phyloP scores from a whole-genome alignment of 1,140 invertebrate species.

The Leguminivora glycinivorella region DNA sequence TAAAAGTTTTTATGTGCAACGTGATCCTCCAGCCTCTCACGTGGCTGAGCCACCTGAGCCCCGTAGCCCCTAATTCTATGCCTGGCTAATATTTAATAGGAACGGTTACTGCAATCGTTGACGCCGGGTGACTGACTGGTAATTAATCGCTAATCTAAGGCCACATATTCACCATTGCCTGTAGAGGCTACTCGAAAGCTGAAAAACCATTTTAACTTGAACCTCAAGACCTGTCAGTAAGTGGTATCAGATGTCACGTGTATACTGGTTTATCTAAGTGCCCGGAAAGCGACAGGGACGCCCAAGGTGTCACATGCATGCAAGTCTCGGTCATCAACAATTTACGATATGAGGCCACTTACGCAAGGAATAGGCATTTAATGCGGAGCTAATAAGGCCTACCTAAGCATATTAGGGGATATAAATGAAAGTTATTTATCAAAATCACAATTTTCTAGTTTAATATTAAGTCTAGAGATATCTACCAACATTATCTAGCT shows the following conservation, averaged over 20 bases:
- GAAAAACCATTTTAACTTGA: not conserved
- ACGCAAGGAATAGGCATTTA: not conserved
- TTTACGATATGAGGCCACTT: not conserved
- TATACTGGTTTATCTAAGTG: not conserved
- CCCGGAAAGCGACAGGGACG: not conserved
- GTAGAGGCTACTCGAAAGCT: not conserved
- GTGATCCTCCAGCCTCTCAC: not conserved
- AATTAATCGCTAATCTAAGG: conserved; percentile 22
- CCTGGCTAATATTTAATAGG: conserved; percentile 9
- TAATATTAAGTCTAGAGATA: too few species aligned
- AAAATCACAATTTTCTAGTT: too few species aligned
- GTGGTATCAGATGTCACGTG: not conserved
- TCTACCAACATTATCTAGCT: too few species aligned
- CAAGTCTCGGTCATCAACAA: not conserved
- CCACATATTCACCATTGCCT: not conserved
- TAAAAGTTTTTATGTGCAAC: not conserved
- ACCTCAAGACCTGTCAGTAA: not conserved
- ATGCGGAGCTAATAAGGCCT: not conserved
- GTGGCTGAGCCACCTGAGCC: not conserved
- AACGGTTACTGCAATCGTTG: conserved; percentile 1
- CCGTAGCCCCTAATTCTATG: not conserved
- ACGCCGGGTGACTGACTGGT: conserved; percentile 11
- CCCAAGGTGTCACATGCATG: not conserved
- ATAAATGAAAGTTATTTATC: too few species aligned
- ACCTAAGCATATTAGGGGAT: too few species aligned